These are phyloP conservation scores for Idaea aversata DNA, from an alignment of 2,888 invertebrate genomes.

Conservation along the genomic window DNA sequence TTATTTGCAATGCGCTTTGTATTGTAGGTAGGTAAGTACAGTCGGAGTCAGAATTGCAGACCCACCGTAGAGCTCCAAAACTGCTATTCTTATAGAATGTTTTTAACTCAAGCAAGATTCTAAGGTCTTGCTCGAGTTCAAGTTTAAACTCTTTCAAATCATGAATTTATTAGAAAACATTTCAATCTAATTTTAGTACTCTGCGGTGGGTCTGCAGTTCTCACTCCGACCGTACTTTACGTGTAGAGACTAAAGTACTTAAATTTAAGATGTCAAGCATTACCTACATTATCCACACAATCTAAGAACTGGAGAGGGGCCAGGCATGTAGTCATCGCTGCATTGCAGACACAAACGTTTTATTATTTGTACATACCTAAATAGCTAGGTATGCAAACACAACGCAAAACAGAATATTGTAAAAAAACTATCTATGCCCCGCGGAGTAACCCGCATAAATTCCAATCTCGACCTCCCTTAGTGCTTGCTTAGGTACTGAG, in stretches of 20 bases:
- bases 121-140: too few species aligned
- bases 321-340: constrained; percentile 55
- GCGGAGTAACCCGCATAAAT: too few species aligned
- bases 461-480: too few species aligned
- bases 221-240: constrained; percentile 24
- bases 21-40: neutral
- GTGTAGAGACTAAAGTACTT: constrained; percentile 16
- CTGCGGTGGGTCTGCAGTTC: too few species aligned
- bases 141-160: too few species aligned
- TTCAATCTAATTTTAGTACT: neutral
- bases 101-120: too few species aligned
- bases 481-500: too few species aligned
- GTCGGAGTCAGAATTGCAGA: too few species aligned
- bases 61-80: too few species aligned
- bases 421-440: neutral
- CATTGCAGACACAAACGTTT: constrained; percentile 47
- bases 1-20: neutral
- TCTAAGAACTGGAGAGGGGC: constrained; percentile 67
- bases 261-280: neutral
- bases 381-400: neutral
- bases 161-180: neutral
- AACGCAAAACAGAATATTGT: neutral
- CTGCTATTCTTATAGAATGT: too few species aligned
- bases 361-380: neutral
- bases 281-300: constrained; percentile 57